Evolutionary conservation across 2,797 vertebrate species (phyloP).

Genomic region (Semotilus atromaculatus): DNA sequence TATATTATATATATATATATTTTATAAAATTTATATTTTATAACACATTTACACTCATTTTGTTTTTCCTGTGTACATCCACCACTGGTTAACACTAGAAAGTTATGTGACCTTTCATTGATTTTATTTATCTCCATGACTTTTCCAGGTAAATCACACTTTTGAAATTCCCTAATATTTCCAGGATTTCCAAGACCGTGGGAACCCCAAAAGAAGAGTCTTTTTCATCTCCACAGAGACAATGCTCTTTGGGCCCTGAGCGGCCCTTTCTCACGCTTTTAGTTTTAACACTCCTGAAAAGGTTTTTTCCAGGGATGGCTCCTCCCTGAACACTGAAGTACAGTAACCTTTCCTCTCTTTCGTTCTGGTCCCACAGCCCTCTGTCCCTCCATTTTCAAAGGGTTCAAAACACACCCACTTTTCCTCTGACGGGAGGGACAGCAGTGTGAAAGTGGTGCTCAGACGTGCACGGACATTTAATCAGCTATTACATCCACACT

Average conservation of each 20-base stretch:
- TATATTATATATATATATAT: too few species aligned
- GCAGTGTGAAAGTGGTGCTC: constrained; percentile 57
- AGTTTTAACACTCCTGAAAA: constrained; percentile 61
- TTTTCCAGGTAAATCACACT: neutral
- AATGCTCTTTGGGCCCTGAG: constrained; percentile 71
- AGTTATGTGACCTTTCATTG: neutral
- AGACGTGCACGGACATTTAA: constrained; percentile 72
- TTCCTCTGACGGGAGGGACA: constrained; percentile 55
- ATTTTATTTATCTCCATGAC: neutral
- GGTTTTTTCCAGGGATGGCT: constrained; percentile 54
- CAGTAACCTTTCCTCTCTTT: constrained; percentile 57
- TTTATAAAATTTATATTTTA: too few species aligned
- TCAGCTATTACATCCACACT: constrained; percentile 66
- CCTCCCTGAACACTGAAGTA: constrained; percentile 56
- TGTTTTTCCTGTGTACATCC: neutral
- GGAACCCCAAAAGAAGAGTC: constrained; percentile 36
- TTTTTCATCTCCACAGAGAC: constrained; percentile 77
- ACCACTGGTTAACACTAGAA: neutral
- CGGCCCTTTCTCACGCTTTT: constrained; percentile 76
- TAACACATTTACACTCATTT: neutral
- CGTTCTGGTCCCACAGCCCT: constrained; percentile 38
- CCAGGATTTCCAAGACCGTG: constrained; percentile 24
- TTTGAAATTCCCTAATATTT: constrained; percentile 13
- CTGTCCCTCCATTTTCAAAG: constrained; percentile 33
- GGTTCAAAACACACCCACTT: constrained; percentile 57